Conservation (phyloP, 2,113 vertebrate species). For the Podiceps cristatus region DNA sequence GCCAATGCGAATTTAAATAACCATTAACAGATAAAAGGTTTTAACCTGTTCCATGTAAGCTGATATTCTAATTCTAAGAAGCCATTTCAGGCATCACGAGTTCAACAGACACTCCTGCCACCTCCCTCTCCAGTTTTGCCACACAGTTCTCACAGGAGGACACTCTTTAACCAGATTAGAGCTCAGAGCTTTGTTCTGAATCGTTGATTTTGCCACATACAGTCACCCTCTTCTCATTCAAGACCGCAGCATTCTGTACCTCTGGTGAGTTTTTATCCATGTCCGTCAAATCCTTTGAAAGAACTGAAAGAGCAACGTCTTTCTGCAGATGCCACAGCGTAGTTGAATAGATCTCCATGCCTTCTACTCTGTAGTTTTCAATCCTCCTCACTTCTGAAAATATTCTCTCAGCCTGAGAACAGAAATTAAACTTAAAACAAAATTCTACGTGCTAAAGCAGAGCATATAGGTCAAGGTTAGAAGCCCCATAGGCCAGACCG, state of each 20-base stretch:
- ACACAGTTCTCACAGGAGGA: background rate
- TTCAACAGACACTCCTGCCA: background rate
- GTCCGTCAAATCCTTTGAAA: conserved; percentile 97
- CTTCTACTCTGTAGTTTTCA: conserved; percentile 94
- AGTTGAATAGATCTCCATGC: conserved; percentile 98
- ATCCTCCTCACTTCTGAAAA: conserved; percentile 96
- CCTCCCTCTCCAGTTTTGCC: background rate
- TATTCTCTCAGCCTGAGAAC: conserved; percentile 90
- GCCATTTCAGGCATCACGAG: background rate
- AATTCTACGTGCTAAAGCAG: background rate
- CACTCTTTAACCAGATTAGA: background rate
- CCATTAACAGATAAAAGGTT: background rate
- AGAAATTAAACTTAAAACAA: background rate
- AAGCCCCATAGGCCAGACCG: background rate
- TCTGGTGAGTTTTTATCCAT: conserved; percentile 99
- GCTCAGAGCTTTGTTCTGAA: background rate
- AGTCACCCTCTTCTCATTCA: background rate
- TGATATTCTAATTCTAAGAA: background rate
- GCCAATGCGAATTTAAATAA: background rate
- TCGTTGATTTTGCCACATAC: background rate
- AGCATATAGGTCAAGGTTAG: background rate
- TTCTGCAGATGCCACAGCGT: conserved; percentile 98
- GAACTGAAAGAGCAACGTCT: conserved; percentile 93
- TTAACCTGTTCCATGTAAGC: background rate
- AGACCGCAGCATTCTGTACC: conserved; percentile 69